These are phyloP conservation scores for Pelobates fuscus DNA, from an alignment of 2,113 vertebrate genomes.

Conservation along the genomic window DNA sequence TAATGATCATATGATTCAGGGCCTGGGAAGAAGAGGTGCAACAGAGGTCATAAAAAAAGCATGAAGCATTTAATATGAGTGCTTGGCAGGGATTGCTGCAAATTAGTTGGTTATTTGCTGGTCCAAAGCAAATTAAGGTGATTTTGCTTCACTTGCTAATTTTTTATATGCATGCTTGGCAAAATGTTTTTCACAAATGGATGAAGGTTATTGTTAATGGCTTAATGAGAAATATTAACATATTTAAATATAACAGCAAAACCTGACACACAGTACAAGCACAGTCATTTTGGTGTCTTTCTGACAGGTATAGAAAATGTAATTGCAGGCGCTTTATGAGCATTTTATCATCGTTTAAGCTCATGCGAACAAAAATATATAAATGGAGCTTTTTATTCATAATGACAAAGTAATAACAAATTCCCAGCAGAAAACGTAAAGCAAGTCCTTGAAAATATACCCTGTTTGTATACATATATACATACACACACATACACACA, in stretches of 20 bases:
- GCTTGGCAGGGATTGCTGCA: conserved; percentile 88
- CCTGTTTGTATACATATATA: too few relatives aligned
- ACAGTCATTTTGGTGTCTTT: conserved; percentile 55
- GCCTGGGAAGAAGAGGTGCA: conserved; percentile 84
- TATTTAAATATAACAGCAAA: conserved; percentile 79
- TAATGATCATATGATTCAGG: conserved; percentile 98
- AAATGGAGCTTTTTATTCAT: too few relatives aligned
- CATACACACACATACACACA: too few relatives aligned
- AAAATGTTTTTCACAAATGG: conserved; percentile 91
- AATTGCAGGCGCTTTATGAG: conserved; percentile 1
- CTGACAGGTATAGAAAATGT: conserved; percentile 37
- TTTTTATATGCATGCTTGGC: conserved; percentile 94
- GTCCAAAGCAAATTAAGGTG: conserved; percentile 96
- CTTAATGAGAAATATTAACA: conserved; percentile 92
- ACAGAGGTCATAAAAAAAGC: conserved; percentile 96
- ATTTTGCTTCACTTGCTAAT: conserved; percentile 96
- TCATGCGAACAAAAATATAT: too few relatives aligned
- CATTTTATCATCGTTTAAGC: background rate
- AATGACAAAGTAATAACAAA: too few relatives aligned
- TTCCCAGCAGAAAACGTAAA: too few relatives aligned
- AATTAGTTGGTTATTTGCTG: conserved; percentile 91
- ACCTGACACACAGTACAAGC: conserved; percentile 66
- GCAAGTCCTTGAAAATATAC: too few relatives aligned
- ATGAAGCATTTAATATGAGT: conserved; percentile 92
- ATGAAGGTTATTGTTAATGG: conserved; percentile 82